These are phyloP conservation scores for Ictalurus furcatus DNA, from an alignment of 2,113 vertebrate species.

Conservation along the genomic window DNA sequence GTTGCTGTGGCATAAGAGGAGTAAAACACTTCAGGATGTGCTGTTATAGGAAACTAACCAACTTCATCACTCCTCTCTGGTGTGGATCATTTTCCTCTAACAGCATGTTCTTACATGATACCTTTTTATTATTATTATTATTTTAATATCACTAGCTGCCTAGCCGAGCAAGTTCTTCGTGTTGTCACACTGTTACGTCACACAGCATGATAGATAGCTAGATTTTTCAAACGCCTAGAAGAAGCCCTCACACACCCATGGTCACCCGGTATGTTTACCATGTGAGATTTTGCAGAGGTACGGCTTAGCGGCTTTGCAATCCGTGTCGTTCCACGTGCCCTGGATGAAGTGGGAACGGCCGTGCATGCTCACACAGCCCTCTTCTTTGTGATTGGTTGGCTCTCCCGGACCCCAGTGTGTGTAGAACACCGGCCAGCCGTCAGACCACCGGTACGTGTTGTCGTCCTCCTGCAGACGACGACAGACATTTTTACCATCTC, in stretches of 20 bases:
- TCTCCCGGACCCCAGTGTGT: slow-evolving; percentile 78
- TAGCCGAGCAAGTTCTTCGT: neutral
- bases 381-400: slow-evolving; percentile 65
- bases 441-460: slow-evolving; percentile 66
- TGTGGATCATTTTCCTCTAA: no score
- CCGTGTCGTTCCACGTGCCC: slow-evolving; percentile 79
- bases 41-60: neutral
- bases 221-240: neutral
- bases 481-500: neutral
- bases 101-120: neutral
- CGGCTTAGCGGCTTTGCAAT: slow-evolving; percentile 64
- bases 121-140: no score
- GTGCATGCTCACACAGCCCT: slow-evolving; percentile 76
- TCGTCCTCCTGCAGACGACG: slow-evolving; percentile 54
- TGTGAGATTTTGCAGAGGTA: slow-evolving; percentile 75
- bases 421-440: slow-evolving; percentile 76
- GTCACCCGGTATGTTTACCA: slow-evolving; percentile 56
- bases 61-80: neutral
- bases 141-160: neutral
- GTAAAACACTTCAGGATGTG: neutral
- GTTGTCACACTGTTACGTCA: neutral
- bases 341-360: slow-evolving; percentile 52
- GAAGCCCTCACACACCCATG: neutral
- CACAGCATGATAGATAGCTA: neutral
- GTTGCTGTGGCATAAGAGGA: neutral